Conservation (phyloP, 2,113 vertebrate genomes). For the Myrmophylax atrothorax region DNA sequence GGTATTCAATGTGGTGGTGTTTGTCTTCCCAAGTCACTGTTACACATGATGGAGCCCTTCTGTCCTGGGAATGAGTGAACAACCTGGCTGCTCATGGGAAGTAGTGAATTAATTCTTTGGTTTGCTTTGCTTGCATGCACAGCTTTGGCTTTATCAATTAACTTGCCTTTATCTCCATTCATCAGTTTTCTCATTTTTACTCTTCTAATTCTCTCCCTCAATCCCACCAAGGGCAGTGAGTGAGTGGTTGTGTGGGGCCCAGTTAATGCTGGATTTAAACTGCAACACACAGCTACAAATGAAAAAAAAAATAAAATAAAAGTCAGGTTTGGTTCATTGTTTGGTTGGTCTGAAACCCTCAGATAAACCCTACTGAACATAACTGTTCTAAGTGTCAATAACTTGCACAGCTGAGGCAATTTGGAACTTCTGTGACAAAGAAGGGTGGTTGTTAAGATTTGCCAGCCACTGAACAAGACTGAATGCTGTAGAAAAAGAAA, state of each 20-base stretch:
- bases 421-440: neutral
- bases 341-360: neutral
- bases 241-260: too few species aligned
- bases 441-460: neutral
- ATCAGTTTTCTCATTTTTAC: neutral
- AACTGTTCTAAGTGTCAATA: neutral
- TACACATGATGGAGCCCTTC: neutral
- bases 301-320: neutral
- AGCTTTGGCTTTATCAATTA: neutral
- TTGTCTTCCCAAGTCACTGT: neutral
- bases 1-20: neutral
- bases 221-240: neutral
- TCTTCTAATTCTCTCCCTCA: neutral
- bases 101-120: neutral
- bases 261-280: neutral
- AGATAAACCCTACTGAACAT: neutral
- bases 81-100: neutral
- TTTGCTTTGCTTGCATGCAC: neutral
- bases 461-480: neutral
- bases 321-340: neutral
- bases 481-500: neutral
- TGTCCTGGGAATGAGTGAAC: neutral
- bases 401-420: neutral
- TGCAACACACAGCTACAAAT: neutral
- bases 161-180: neutral